Conservation (phyloP, 2,113 vertebrate species). For the Stictonetta naevosa region DNA sequence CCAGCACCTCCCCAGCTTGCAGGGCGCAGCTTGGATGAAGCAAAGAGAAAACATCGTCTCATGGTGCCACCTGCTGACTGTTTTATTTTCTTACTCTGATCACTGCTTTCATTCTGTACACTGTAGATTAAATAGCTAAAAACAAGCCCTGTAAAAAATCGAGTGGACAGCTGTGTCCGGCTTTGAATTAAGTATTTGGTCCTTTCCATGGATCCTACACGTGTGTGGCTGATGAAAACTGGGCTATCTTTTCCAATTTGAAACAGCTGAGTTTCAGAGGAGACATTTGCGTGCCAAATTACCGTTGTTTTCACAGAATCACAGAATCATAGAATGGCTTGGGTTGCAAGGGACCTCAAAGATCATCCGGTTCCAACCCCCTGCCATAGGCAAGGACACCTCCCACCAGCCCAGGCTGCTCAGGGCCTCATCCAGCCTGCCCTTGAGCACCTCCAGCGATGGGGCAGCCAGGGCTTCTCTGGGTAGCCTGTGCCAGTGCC, state of each 20-base stretch:
- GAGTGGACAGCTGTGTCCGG: rapidly evolving
- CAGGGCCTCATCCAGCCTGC: no score
- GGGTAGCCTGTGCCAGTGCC: no score
- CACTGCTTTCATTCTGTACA: background rate
- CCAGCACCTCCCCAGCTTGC: background rate
- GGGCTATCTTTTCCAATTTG: background rate
- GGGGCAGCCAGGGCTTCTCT: no score
- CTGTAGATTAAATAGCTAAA: no score
- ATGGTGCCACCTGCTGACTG: slow-evolving; percentile 23
- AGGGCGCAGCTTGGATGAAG: no score
- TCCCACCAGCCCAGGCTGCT: no score
- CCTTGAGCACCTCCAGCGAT: no score
- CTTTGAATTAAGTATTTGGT: background rate
- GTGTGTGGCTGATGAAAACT: background rate
- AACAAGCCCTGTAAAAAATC: background rate
- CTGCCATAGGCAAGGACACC: no score
- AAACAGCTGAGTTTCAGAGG: background rate
- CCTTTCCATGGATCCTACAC: background rate
- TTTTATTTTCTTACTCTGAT: rapidly evolving
- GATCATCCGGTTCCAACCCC: no score
- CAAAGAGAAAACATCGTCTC: background rate
- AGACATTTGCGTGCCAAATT: background rate
- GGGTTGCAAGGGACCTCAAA: no score
- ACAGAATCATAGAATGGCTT: no score
- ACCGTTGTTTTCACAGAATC: background rate